Evolutionary conservation across 1,140 invertebrate species (phyloP).

Genomic region (Leptinotarsa defecta): DNA sequence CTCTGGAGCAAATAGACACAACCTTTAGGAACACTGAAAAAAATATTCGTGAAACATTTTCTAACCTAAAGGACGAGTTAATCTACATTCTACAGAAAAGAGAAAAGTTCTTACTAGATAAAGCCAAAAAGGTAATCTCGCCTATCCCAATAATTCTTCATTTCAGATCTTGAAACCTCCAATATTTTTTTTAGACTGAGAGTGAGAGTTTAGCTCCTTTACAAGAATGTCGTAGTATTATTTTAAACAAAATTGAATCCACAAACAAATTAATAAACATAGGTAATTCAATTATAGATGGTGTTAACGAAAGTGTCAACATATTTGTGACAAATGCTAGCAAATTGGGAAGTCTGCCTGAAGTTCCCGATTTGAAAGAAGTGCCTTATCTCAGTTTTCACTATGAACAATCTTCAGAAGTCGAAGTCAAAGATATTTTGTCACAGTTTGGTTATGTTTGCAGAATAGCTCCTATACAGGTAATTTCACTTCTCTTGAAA

Average conservation of each 20-base stretch:
- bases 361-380: slow-evolving; percentile 46
- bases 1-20: slow-evolving; percentile 40
- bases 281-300: slow-evolving; percentile 31
- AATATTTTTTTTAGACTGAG: slow-evolving; percentile 37
- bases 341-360: slow-evolving; percentile 44
- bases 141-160: not conserved
- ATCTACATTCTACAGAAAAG: slow-evolving; percentile 36
- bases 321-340: slow-evolving; percentile 40
- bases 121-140: slow-evolving; percentile 37
- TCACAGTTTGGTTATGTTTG: slow-evolving; percentile 43
- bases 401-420: slow-evolving; percentile 36
- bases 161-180: not conserved
- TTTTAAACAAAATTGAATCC: slow-evolving; percentile 42
- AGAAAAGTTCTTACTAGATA: slow-evolving; percentile 37
- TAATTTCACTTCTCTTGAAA: slow-evolving; percentile 20
- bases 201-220: slow-evolving; percentile 41
- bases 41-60: slow-evolving; percentile 42
- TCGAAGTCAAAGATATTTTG: slow-evolving; percentile 38
- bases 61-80: slow-evolving; percentile 36
- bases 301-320: slow-evolving; percentile 24
- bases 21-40: slow-evolving; percentile 39
- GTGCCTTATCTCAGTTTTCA: slow-evolving; percentile 50
- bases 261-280: slow-evolving; percentile 39
- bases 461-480: slow-evolving; percentile 46
- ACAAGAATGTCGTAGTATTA: slow-evolving; percentile 36